Evolutionary conservation across 2,888 invertebrate species (phyloP).

Genomic region (Rhorus exstirpatorius): DNA sequence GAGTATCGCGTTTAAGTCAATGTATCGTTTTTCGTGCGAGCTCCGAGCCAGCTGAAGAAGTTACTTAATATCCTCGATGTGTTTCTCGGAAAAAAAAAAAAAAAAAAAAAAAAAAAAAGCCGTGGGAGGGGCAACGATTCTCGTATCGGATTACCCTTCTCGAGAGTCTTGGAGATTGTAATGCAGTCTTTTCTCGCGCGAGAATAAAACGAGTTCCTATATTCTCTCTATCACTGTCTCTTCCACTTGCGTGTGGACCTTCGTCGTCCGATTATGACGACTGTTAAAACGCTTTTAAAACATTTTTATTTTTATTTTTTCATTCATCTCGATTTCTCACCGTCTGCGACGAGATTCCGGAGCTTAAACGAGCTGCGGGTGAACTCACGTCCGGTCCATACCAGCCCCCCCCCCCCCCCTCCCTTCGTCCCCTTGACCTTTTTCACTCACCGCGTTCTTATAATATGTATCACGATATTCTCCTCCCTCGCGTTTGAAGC

Average conservation of each 20-base stretch:
- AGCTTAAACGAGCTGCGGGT: constrained; percentile 84
- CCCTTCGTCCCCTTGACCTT: not conserved
- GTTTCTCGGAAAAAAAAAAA: constrained; percentile 19
- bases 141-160: constrained; percentile 81
- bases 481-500: constrained; percentile 29
- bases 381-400: constrained; percentile 75
- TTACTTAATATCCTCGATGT: constrained; percentile 83
- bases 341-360: constrained; percentile 47
- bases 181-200: constrained; percentile 73
- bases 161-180: constrained; percentile 69
- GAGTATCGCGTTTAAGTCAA: constrained; percentile 28
- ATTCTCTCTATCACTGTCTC: constrained; percentile 26
- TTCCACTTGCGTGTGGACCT: constrained; percentile 32
- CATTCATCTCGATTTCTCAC: constrained; percentile 45
- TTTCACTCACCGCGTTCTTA: constrained; percentile 1
- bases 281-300: constrained; percentile 61
- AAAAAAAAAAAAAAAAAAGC: too few relatives aligned
- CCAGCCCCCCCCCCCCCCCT: constrained; percentile 1
- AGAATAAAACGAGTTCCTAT: constrained; percentile 15
- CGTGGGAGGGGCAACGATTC: constrained; percentile 77
- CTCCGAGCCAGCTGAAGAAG: constrained; percentile 72
- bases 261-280: constrained; percentile 65
- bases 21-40: constrained; percentile 73
- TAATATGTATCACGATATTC: not conserved
- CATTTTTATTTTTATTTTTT: constrained; percentile 58